Evolutionary conservation across 2,888 invertebrate species (phyloP).

Genomic region (Ophion obscuratus): DNA sequence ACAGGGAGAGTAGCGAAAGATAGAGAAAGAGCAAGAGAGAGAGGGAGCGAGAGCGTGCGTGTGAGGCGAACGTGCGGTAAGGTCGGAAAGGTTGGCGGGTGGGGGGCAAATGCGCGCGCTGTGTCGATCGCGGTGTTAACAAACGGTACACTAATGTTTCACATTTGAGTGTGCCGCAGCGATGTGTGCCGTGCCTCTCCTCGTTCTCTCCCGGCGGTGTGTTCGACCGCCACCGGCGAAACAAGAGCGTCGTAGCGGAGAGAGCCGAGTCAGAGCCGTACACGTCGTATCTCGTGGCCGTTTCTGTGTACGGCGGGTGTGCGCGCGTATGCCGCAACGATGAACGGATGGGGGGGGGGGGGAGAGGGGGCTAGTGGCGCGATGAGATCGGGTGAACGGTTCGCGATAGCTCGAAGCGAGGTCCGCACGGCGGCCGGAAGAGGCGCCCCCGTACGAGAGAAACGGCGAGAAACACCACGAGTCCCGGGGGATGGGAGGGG

Average conservation of each 20-base stretch:
- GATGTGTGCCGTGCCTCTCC: constrained; percentile 67
- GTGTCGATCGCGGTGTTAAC: constrained; percentile 83
- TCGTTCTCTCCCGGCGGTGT: constrained; percentile 62
- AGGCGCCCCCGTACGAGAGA: constrained; percentile 40
- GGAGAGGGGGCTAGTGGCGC: constrained; percentile 69
- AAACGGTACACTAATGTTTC: constrained; percentile 83
- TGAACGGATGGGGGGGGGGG: constrained; percentile 65
- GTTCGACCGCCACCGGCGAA: constrained; percentile 76
- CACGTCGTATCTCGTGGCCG: constrained; percentile 35
- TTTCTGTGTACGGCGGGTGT: constrained; percentile 26
- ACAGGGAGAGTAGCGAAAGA: not conserved
- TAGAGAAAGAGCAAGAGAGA: not conserved
- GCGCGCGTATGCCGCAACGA: constrained; percentile 68
- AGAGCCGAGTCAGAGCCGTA: constrained; percentile 69
- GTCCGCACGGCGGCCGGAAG: constrained; percentile 65
- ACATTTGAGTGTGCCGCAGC: constrained; percentile 77
- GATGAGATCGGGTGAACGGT: constrained; percentile 2
- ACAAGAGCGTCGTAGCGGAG: constrained; percentile 75
- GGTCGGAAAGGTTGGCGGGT: constrained; percentile 22
- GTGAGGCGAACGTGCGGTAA: not conserved
- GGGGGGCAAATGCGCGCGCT: constrained; percentile 71
- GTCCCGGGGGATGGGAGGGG: not conserved
- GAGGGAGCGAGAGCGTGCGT: not conserved
- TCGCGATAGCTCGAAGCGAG: constrained; percentile 14
- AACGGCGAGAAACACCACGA: constrained; percentile 64